Evolutionary conservation across 64 coral and sea anemone species (phyloP).

Genomic region (Stichodactyla mertensii): DNA sequence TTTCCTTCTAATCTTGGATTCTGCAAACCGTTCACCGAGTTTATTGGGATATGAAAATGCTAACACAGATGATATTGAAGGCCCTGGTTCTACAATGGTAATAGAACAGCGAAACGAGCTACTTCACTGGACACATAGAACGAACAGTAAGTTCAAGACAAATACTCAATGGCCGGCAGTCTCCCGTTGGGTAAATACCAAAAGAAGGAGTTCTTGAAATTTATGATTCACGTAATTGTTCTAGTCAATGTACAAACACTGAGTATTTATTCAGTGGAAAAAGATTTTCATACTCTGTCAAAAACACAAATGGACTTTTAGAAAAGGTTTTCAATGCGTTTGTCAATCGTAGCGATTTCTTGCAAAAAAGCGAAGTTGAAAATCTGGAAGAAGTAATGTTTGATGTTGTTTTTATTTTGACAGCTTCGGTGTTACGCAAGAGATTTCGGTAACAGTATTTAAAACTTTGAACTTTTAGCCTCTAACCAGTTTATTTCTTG

Average conservation of each 20-base stretch:
- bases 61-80: background rate
- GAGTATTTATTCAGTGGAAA: background rate
- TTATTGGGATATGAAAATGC: background rate
- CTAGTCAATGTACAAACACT: background rate
- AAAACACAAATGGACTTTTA: background rate
- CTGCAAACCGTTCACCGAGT: background rate
- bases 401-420: background rate
- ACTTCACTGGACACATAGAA: background rate
- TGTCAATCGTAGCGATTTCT: background rate
- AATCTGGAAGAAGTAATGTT: background rate
- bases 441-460: background rate
- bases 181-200: background rate
- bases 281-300: background rate
- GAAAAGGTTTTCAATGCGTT: background rate
- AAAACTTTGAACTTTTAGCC: background rate
- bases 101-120: background rate
- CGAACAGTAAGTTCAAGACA: background rate
- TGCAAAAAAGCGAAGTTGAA: background rate
- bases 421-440: background rate
- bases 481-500: background rate
- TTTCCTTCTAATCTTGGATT: no score
- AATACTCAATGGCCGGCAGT: background rate
- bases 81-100: background rate
- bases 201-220: background rate
- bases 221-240: background rate